phyloP scores from a whole-genome alignment of 2,113 vertebrate species.

The Microcebus murinus region DNA sequence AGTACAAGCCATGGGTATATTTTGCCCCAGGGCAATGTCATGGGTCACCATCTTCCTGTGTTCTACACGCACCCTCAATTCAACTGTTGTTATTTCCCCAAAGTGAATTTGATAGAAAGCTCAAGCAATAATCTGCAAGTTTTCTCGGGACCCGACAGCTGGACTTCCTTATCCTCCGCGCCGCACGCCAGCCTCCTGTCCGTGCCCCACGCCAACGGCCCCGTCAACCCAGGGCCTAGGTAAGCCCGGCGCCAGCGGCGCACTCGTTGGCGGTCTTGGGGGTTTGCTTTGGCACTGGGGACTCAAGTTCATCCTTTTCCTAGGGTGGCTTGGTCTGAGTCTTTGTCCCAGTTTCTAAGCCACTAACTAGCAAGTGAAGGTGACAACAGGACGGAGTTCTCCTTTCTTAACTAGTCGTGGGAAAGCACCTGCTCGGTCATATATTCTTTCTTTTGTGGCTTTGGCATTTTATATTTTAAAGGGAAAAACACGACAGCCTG shows the following conservation, averaged over 20 bases:
- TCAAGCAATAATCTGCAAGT: constrained; percentile 89
- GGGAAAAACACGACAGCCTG: background rate
- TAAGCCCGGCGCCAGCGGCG: constrained; percentile 73
- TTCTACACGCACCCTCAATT: background rate
- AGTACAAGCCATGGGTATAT: background rate
- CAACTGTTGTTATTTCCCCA: constrained; percentile 39
- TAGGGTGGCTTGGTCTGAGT: background rate
- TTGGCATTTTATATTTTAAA: background rate
- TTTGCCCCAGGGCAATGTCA: background rate
- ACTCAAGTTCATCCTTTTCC: background rate
- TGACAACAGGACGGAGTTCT: background rate
- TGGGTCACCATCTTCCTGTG: background rate
- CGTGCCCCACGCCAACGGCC: constrained; percentile 83
- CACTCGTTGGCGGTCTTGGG: background rate
- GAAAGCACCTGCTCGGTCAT: background rate
- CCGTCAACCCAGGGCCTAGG: constrained; percentile 86
- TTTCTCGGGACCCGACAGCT: constrained; percentile 89
- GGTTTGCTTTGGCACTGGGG: background rate
- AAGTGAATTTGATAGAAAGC: constrained; percentile 88
- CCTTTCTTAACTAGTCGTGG: accelerated
- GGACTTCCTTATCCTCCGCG: constrained; percentile 88
- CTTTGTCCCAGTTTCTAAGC: background rate
- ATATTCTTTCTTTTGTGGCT: background rate
- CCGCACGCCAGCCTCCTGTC: constrained; percentile 86
- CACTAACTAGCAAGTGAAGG: background rate